Conservation (phyloP, 2,888 invertebrate species). For the Chalcosyrphus nemorum region DNA sequence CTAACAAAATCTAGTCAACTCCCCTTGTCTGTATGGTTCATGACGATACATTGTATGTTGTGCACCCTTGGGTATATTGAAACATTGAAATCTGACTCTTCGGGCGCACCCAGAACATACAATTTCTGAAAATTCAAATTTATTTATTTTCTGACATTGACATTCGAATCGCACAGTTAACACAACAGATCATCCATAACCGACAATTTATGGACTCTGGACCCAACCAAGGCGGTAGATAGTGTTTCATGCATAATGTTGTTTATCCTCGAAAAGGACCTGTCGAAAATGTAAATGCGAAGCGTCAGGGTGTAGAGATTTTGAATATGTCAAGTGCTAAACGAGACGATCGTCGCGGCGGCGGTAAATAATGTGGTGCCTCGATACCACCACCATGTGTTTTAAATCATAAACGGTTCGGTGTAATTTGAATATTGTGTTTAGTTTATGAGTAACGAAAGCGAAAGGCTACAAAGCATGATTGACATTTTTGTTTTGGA, state of each 20-base stretch:
- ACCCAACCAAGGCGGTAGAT: conserved; percentile 29
- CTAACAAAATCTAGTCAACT: conserved; percentile 30
- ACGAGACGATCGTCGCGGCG: conserved; percentile 32
- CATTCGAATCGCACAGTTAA: conserved; percentile 65
- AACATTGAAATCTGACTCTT: conserved; percentile 53
- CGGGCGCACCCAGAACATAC: conserved; percentile 15
- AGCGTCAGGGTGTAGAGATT: neutral
- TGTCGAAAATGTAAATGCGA: conserved; percentile 36
- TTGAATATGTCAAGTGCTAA: conserved; percentile 62
- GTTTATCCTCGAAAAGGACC: conserved; percentile 66
- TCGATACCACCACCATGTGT: conserved; percentile 52
- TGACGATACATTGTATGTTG: neutral
- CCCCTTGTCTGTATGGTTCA: neutral
- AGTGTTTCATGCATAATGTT: conserved; percentile 52
- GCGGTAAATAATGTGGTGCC: conserved; percentile 52
- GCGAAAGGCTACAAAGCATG: conserved; percentile 13
- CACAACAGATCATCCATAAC: conserved; percentile 70
- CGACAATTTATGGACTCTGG: conserved; percentile 61
- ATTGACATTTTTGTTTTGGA: conserved; percentile 28
- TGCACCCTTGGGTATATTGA: conserved; percentile 9
- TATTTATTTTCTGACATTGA: conserved; percentile 53
- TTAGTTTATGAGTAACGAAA: neutral
- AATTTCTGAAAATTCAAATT: conserved; percentile 36
- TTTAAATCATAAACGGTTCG: conserved; percentile 37
- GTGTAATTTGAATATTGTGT: conserved; percentile 50